Evolutionary conservation across 2,888 invertebrate species (phyloP).

Genomic region (Augochlorella aurata): DNA sequence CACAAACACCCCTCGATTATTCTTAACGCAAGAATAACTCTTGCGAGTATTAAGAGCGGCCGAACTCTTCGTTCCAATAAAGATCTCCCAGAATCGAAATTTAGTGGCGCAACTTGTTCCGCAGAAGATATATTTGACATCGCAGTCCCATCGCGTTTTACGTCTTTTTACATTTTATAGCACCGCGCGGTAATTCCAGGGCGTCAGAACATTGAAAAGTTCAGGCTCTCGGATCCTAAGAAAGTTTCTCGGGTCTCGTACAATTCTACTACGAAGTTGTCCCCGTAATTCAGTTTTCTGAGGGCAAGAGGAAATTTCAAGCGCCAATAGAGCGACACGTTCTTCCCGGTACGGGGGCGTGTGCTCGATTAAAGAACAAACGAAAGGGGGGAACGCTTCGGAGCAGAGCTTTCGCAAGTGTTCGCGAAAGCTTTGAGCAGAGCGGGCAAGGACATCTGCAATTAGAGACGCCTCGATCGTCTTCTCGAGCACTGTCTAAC

Average conservation of each 20-base stretch:
- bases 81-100: background rate
- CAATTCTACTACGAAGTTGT: constrained; percentile 42
- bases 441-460: constrained; percentile 26
- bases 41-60: no score
- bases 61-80: no score
- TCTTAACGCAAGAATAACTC: no score
- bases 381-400: background rate
- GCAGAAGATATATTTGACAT: constrained; percentile 24
- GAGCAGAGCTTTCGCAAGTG: constrained; percentile 14
- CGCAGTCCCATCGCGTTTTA: constrained; percentile 1
- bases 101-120: background rate
- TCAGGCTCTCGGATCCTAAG: constrained; percentile 16
- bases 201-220: constrained; percentile 44
- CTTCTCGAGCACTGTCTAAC: background rate
- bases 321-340: constrained; percentile 28
- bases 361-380: constrained; percentile 39
- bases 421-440: constrained; percentile 11
- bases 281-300: constrained; percentile 44
- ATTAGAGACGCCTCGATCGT: constrained; percentile 26
- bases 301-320: constrained; percentile 31
- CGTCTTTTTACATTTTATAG: constrained; percentile 34
- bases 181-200: constrained; percentile 33
- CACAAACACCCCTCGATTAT: no score
- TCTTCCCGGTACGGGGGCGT: background rate
- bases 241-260: constrained; percentile 32